These are phyloP conservation scores for Astropecten irregularis DNA, from an alignment of 53 echinoderm and acorn worm species.

Conservation along the genomic window DNA sequence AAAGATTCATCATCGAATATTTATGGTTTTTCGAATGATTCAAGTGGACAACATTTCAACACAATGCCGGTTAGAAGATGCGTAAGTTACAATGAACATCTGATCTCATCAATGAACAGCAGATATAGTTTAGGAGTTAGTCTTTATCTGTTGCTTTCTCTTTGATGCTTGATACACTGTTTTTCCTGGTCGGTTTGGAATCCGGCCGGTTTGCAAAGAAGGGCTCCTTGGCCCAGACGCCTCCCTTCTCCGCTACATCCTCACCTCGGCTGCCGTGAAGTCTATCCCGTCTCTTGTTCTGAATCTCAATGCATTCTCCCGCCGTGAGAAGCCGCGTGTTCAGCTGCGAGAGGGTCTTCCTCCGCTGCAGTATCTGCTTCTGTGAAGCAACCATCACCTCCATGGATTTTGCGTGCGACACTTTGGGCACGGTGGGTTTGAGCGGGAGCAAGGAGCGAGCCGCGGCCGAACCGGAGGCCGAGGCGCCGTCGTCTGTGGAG, in stretches of 20 bases:
- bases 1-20: no score
- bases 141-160: neutral
- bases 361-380: constrained; percentile 70
- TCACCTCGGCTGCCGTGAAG: neutral
- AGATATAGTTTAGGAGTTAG: no score
- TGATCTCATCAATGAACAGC: no score
- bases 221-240: neutral
- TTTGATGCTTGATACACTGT: neutral
- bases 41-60: no score
- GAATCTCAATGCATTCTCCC: constrained; percentile 71
- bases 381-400: constrained; percentile 73
- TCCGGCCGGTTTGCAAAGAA: constrained; percentile 7
- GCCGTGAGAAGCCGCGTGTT: constrained; percentile 61
- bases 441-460: constrained; percentile 10
- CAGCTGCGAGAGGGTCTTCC: constrained; percentile 50
- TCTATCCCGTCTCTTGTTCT: constrained; percentile 67
- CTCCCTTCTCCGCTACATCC: neutral
- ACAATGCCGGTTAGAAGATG: no score
- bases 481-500: constrained; percentile 5
- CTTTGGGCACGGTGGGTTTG: neutral
- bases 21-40: no score
- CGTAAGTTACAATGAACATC: no score
- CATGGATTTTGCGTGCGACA: constrained; percentile 57
- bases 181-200: neutral
- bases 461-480: neutral